phyloP scores from a whole-genome alignment of 2,888 invertebrate species.

The Polyommatus icarus region DNA sequence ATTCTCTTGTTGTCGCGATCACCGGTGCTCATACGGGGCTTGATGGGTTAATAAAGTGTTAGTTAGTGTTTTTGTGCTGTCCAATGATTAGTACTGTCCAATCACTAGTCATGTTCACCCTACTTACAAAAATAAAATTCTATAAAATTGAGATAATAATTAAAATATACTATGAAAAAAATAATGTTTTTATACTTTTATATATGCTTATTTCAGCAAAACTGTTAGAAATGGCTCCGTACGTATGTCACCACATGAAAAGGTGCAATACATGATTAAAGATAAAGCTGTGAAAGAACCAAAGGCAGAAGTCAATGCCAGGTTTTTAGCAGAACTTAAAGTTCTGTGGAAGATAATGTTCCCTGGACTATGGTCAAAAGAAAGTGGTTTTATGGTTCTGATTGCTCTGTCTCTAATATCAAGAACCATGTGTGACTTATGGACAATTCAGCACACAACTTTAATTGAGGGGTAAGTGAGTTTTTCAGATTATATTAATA shows the following conservation, averaged over 20 bases:
- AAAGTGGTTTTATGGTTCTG: constrained; percentile 85
- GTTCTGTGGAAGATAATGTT: constrained; percentile 87
- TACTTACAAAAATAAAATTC: too few relatives aligned
- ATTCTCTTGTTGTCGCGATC: too few relatives aligned
- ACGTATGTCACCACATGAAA: constrained; percentile 81
- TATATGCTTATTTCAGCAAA: constrained; percentile 41
- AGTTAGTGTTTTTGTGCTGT: too few relatives aligned
- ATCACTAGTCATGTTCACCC: too few relatives aligned
- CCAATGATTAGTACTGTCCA: too few relatives aligned
- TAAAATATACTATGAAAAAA: too few relatives aligned
- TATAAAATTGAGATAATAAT: too few relatives aligned
- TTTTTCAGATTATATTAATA: neutral
- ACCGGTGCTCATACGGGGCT: too few relatives aligned
- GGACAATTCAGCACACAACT: constrained; percentile 98
- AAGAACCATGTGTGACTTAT: constrained; percentile 96
- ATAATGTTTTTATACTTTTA: neutral
- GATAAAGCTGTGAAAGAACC: constrained; percentile 82
- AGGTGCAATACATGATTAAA: constrained; percentile 89
- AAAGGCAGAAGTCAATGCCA: constrained; percentile 88
- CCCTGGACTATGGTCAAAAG: constrained; percentile 88
- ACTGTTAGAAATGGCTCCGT: constrained; percentile 50
- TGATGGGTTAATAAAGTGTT: too few relatives aligned
- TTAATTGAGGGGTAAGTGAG: constrained; percentile 90
- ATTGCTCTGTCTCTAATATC: constrained; percentile 91
- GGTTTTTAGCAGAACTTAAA: constrained; percentile 86